Evolutionary conservation across 2,797 vertebrate species (phyloP), one percentile per base, ranked within the genome.

Genomic region (Poeciliopsis turneri): DNA sequence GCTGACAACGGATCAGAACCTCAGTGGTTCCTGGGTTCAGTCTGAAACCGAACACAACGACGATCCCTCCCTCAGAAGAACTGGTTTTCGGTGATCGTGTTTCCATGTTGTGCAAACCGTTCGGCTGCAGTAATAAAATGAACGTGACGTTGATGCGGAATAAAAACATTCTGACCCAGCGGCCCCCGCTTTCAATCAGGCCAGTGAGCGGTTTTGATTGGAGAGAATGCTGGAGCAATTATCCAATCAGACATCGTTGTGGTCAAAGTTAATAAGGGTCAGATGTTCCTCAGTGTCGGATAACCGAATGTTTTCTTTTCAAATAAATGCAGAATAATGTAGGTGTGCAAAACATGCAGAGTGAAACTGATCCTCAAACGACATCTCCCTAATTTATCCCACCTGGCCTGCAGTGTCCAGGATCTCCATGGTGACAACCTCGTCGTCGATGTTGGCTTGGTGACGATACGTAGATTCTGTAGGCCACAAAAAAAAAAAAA

Each of bases 331-430:
- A 20, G 10, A 5, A 12, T n/a, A 39, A 23, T n/a, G 25, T 25
- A 25, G 64, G 20, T 2, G 36, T 5, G 12, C 36, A 68, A 45
- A 45, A 70, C 68, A 45, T 1, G 23, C 23, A 45, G 41, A n/a
- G 68, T 70, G 68, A 70, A 70, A 70, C 13, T 70, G 43, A 45
- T 70, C 41, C 68, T 45, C 23, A n/a, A 45, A n/a, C 28, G 16
- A 70, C 41, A 7, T 70, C 66, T 43, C 66, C 36, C 64, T 25
- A 20, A 51, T 68, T 74, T 66, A n/a, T 93, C 93, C 93, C 87
- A 99, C 98, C 97, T 99, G 98, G 49, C 98, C 98, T 68, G 98
- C 98, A 23, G 98, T 99, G 90, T 99, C 98, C 79, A 99, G 94
- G 75, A 99, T 98, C 94, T 99, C 98, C 98, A 99, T 99, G 94